A percentile compares a stretch with the other conserved stretches of the same genome.
These are phyloP conservation scores for Aphis gossypii DNA, from an alignment of 1,140 invertebrate genomes.

Conservation along the genomic window DNA sequence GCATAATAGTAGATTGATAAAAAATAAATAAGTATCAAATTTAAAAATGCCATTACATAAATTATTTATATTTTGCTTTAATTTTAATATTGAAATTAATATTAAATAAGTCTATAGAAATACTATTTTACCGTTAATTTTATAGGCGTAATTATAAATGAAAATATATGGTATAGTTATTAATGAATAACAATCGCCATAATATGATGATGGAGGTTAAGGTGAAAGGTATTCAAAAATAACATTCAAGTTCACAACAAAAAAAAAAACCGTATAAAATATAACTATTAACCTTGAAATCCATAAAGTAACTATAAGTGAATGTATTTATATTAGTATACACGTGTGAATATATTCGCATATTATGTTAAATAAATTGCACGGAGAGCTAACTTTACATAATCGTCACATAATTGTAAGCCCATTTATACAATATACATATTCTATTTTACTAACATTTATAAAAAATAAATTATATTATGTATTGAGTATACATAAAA, in stretches of 20 bases:
- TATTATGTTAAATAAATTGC: conserved; percentile 5
- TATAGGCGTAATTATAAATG: not conserved
- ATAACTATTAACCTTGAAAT: conserved; percentile 33
- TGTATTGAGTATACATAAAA: too few species aligned
- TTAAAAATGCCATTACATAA: not conserved
- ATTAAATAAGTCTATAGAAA: not conserved
- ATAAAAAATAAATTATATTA: too few species aligned
- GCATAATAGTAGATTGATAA: too few species aligned
- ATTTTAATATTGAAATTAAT: not conserved
- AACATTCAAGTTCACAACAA: not conserved
- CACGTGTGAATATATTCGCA: not conserved
- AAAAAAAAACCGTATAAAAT: conserved; percentile 9
- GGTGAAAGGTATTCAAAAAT: conserved; percentile 27
- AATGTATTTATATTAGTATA: not conserved
- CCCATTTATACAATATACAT: not conserved
- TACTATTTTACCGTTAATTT: too few species aligned
- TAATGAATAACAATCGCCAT: not conserved
- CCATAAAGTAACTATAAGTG: not conserved
- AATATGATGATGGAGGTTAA: not conserved
- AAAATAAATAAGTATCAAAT: too few species aligned
- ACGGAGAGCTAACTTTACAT: not conserved
- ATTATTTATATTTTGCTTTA: not conserved
- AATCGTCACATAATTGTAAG: not conserved
- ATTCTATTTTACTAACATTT: not conserved
- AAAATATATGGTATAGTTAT: not conserved